Base-by-base conservation (phyloP, 2,797 vertebrate species). In the Sitta carolinensis region DNA sequence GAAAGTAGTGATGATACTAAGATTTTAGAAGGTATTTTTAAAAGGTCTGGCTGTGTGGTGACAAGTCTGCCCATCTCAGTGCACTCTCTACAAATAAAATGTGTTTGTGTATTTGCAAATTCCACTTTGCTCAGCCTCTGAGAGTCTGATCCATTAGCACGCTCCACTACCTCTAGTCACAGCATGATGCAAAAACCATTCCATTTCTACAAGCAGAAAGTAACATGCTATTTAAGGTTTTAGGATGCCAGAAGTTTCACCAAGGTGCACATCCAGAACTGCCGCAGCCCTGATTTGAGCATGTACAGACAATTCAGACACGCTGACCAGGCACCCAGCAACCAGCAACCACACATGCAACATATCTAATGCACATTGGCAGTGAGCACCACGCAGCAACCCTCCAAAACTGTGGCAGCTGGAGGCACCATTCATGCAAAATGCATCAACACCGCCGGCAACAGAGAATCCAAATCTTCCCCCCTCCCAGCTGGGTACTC, bases 281-380 rank as follows among this genome's bases (percentile, higher is more conserved):
- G 5, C 26, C 0, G 0, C 55, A 92, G 59, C n/a, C 42, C 61
- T 58, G 38, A 36, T 74, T 27, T 42, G 32, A 80, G 36, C 52
- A 85, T 0, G 0, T 34, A 67, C 13, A 74, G 87, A 50, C n/a
- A 54, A n/a, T 45, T 74, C 50, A 87, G 45, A 63, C 29, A 45
- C 8, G 0, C 32, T 43, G 27, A 72, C 9, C 38, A 43, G 25
- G 34, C 7, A 0, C 38, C 29, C 61, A 57, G 82, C 6, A 0
- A n/a, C 25, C 63, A 59, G 78, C 64, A 86, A 43, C 55, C 47
- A 84, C 11, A 42, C 85, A 69, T 25, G 62, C 69, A 86, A 29
- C 40, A 43, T 1, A 0, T 8, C 32, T 5, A 8, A 61, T 0
- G 7, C 4, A 15, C 9, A 0, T 0, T 12, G 36, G 48, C 78